Base-by-base conservation (phyloP, 2,797 vertebrate species). In the Typhlichthys subterraneus region DNA sequence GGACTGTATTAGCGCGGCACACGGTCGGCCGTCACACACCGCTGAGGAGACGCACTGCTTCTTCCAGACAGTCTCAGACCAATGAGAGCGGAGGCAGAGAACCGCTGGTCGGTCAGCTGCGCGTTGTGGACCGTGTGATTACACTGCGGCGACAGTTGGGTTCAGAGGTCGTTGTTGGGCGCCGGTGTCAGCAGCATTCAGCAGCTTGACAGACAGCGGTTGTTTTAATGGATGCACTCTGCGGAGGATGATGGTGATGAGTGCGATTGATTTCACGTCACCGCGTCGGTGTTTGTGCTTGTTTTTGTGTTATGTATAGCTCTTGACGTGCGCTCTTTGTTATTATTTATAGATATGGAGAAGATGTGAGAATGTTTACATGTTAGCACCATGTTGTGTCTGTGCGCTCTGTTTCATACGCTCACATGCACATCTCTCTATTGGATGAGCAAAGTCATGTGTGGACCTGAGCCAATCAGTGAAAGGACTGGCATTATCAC, bases 1-100 rank as follows among this genome's bases (percentile, higher is more conserved):
- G 85, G 84, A 78, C 82, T 73, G 85, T 80, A 79, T 82, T 78
- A 83, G 74, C 4, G 53, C 80, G 77, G 74, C 80, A 83, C 84
- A 67, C 59, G 79, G 75, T 73, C 82, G 81, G 63, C 71, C 65
- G 23, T 29, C 23, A 4, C 23, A 29, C 23, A 29, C 23, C 23
- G 4, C 23, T 29, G 23, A 29, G 51, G 65, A 38, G 51, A 65
- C 33, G 3, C 38, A 63, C 68, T 67, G 65, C 72, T 69, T 72
- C 4, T 19, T 4, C 23, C 23, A 29, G 23, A 29, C 23, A 31
- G 33, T 74, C 49, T 66, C 72, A 63, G 65, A 69, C 70, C 55
- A 53, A 53, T 38, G 19, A 14, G 33, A 9, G 48, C 12, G n/a
- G 13, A 12, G 19, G 49, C 2, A 45, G 42, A 17, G 45, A 17